Base-by-base conservation (phyloP, 1,140 invertebrate species). In the Tetragnatha versicolor region DNA sequence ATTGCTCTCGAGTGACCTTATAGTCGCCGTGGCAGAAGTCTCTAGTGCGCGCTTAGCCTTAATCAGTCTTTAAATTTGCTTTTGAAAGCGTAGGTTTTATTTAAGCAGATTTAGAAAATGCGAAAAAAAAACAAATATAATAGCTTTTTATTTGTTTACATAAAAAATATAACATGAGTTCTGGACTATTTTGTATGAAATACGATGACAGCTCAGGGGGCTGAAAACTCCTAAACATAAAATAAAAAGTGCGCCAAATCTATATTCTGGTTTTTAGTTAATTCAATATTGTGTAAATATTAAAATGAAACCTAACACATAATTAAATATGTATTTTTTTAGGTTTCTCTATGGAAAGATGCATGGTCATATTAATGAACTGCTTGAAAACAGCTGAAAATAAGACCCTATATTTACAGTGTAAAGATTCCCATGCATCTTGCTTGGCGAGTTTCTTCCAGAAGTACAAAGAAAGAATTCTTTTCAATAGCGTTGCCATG, bases 401-500 rank as follows among this genome's bases (percentile, higher is more conserved):
- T 12, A 75, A 22, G 37, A 31, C 35, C 12, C 10, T 51, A 14
- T 45, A 35, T 14, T 3, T 75, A 12, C 55, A 75, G 2, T 75
- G 72, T 20, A 75, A 49, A 22, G 58, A 75, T 6, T 1, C 29
- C 6, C 55, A 75, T 49, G 3, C 63, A 0, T 33, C 42, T 12
- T 75, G 72, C 29, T 47, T 75, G 25, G 42, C 72, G 4, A 63
- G 17, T 6, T 75, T 42, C 29, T 49, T 75, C 20, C 58, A 63
- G 42, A 58, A 63, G 55, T 63, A 63, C 22, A 75, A 58, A 12
- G 58, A 75, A n/a, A 49, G 37, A 4, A 63, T 35, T 42, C 25
- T 63, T n/a, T 63, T 75, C 58, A 75, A 63, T 6, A 75, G 29
- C 9, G 58, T 63, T 27, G 55, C 55, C 33, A 63, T 75, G 55